A percentile compares a stretch with the other conserved stretches of the same genome.
Evolutionary conservation across 2,888 invertebrate genomes (phyloP).

Genomic region (Dione juno): DNA sequence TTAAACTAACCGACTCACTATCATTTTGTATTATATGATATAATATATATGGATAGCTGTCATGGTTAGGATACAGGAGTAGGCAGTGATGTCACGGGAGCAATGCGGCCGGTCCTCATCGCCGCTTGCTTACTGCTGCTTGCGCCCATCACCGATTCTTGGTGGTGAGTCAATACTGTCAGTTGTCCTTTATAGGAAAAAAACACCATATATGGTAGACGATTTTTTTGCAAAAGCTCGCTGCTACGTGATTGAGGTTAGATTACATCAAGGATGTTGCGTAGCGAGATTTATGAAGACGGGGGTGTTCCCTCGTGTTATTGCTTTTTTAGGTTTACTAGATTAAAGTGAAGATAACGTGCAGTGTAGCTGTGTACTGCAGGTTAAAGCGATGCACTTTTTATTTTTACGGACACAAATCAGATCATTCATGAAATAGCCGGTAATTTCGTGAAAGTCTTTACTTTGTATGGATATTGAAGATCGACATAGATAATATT

Average conservation of each 20-base stretch:
- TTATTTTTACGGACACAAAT: conserved; percentile 29
- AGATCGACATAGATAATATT: conserved; percentile 13
- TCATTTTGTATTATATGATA: conserved; percentile 32
- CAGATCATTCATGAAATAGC: conserved; percentile 33
- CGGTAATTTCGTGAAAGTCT: conserved; percentile 31
- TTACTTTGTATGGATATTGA: conserved; percentile 25
- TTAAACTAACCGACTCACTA: conserved; percentile 17
- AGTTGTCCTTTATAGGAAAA: conserved; percentile 15
- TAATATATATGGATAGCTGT: conserved; percentile 41
- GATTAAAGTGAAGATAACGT: conserved; percentile 34
- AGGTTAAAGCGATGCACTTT: conserved; percentile 22
- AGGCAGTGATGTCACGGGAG: conserved; percentile 78
- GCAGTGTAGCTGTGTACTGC: conserved; percentile 27
- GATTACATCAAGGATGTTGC: conserved; percentile 35
- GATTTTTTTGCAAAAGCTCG: conserved; percentile 25
- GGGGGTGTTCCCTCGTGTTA: conserved; percentile 31
- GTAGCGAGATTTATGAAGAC: conserved; percentile 35
- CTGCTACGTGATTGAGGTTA: conserved; percentile 37
- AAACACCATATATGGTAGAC: conserved; percentile 16
- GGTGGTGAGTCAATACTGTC: conserved; percentile 88
- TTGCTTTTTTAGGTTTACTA: conserved; percentile 34
- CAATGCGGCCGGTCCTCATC: conserved; percentile 91
- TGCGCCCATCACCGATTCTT: conserved; percentile 93
- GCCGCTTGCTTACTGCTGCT: conserved; percentile 92
- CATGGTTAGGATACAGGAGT: conserved; percentile 58